Base-by-base conservation (phyloP, 2,888 invertebrate genomes). In the Sarcophaga caerulescens region DNA sequence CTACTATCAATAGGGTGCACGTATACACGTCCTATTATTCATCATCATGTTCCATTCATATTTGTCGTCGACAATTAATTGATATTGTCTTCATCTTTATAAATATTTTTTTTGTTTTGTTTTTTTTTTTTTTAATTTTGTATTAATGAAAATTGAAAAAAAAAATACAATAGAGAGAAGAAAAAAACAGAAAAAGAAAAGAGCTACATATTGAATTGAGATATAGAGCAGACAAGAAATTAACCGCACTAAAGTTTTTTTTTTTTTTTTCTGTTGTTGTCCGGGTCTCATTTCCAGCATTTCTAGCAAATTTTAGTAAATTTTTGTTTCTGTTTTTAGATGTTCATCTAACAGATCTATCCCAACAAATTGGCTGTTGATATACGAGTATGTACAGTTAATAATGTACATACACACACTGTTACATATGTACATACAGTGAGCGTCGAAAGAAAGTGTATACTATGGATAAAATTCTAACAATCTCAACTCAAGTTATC, bases 361-460 rank as follows among this genome's bases (percentile, higher is more conserved):
- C 73, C 73, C 83, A 80, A 84, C 73, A 74, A 84, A 86, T 86
- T 81, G 78, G 63, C 81, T 86, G 77, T 81, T 81, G 80, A 83
- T 83, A 80, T 63, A 35, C 35, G 66, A 23, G 69, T 60, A 14
- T 52, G 47, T 47, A 47, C 14, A 47, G 4, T 11, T 35, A 6
- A 35, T 35, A 35, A 8, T 35, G 6, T 14, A 47, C 47, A 47
- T 14, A 47, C 47, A 52, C 52, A 52, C 14, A 2, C 17, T 14
- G 5, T 52, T 52, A 52, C 17, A 52, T 52, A 52, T 52, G 17
- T 52, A 52, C 3, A 4, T 52, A n/a, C n/a, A n/a, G n/a, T n/a
- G n/a, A n/a, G n/a, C n/a, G n/a, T n/a, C n/a, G n/a, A n/a, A n/a
- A n/a, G n/a, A n/a, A n/a, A n/a, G n/a, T n/a, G n/a, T n/a, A n/a